phyloP scores from a whole-genome alignment of 1,140 invertebrate species.

The Chelonus insularis region DNA sequence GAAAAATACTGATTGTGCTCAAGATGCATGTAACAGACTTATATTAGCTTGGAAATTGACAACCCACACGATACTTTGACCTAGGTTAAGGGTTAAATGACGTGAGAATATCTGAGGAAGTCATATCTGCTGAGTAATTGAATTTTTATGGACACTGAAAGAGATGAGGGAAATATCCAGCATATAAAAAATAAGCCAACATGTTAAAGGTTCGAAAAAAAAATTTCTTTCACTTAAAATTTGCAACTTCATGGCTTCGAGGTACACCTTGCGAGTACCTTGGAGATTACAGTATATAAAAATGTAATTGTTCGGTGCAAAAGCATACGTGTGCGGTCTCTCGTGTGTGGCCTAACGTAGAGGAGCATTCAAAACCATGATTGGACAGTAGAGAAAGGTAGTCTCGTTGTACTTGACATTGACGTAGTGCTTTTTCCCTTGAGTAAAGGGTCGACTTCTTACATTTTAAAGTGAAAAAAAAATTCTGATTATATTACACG shows the following conservation, averaged over 20 bases:
- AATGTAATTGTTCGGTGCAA: constrained; percentile 44
- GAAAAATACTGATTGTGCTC: too few species aligned
- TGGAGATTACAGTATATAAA: constrained; percentile 39
- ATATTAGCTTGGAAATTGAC: constrained; percentile 49
- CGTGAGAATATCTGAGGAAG: constrained; percentile 42
- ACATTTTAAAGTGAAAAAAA: too few species aligned
- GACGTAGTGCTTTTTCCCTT: not conserved
- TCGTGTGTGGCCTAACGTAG: constrained; percentile 22
- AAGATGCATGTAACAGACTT: constrained; percentile 36
- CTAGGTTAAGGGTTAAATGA: constrained; percentile 43
- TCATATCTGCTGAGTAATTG: constrained; percentile 11
- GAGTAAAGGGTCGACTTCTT: too few species aligned
- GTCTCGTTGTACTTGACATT: not conserved
- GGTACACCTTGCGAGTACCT: constrained; percentile 28
- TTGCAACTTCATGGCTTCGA: constrained; percentile 1
- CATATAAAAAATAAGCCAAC: not conserved
- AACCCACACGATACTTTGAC: constrained; percentile 45
- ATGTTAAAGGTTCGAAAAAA: too few species aligned
- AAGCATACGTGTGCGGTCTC: constrained; percentile 21
- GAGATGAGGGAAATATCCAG: too few species aligned
- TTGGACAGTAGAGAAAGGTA: constrained; percentile 3
- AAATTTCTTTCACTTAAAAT: not conserved
- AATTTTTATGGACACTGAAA: constrained; percentile 19
- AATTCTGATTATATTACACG: too few species aligned
- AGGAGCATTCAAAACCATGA: constrained; percentile 1